Evolutionary conservation across 2,888 invertebrate species (phyloP).

Genomic region (Resseliella maxima): DNA sequence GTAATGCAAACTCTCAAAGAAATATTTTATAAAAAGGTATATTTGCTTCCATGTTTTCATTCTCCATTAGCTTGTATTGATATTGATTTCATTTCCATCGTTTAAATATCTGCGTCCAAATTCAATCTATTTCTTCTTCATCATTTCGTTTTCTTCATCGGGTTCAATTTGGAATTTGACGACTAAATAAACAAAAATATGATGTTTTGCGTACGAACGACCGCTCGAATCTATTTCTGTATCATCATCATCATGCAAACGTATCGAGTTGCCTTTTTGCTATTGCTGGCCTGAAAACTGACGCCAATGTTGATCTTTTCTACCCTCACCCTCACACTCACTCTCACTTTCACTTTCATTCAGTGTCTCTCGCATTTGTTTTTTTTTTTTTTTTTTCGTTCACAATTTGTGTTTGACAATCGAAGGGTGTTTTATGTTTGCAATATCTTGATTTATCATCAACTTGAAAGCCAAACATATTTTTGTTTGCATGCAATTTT

Average conservation of each 20-base stretch:
- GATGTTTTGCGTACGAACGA: not conserved
- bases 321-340: not conserved
- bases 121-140: no score
- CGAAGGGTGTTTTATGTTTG: constrained; percentile 45
- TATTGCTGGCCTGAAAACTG: not conserved
- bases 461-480: not conserved
- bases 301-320: not conserved
- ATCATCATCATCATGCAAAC: constrained; percentile 12
- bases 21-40: no score
- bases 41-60: not conserved
- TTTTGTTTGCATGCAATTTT: constrained; percentile 16
- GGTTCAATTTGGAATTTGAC: not conserved
- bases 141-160: not conserved
- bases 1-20: no score
- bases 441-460: constrained; percentile 47
- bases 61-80: not conserved
- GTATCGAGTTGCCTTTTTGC: not conserved
- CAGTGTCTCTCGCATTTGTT: not conserved
- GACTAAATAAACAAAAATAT: constrained; percentile 29
- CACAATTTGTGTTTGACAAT: not conserved
- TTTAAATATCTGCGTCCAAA: not conserved
- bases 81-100: constrained; percentile 2
- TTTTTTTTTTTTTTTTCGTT: not conserved
- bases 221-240: constrained; percentile 4
- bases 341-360: not conserved